A percentile compares a stretch with the other conserved stretches of the same genome.
These are phyloP conservation scores for Anomalospiza imberbis DNA, from an alignment of 2,797 vertebrate species.

Conservation along the genomic window DNA sequence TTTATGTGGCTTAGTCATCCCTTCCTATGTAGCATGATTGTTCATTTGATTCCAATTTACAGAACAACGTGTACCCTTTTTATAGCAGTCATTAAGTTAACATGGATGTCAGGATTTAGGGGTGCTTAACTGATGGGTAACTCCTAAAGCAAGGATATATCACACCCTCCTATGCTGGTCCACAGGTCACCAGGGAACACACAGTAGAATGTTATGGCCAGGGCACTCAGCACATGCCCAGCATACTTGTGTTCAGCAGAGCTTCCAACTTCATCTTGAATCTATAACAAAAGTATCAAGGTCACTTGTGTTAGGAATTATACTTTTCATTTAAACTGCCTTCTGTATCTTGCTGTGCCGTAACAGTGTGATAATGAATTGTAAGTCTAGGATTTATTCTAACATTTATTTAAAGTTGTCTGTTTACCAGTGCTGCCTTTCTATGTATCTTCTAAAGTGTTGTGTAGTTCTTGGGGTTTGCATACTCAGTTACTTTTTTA, in stretches of 20 bases:
- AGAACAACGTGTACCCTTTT: not conserved
- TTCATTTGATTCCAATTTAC: constrained; percentile 45
- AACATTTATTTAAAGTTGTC: not conserved
- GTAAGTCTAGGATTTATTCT: not conserved
- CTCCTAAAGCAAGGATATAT: not conserved
- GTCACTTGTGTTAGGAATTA: not conserved
- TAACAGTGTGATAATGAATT: not conserved
- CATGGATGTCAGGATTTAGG: not conserved
- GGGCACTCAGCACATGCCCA: not conserved
- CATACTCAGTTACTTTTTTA: not conserved
- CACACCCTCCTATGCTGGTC: not conserved
- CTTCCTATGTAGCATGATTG: constrained; percentile 30
- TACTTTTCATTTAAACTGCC: not conserved
- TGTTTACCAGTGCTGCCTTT: not conserved
- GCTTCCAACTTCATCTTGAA: not conserved
- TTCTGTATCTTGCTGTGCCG: not conserved
- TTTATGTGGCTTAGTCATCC: constrained; percentile 46
- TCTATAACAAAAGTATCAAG: not conserved
- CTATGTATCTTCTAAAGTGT: not conserved
- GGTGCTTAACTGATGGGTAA: not conserved
- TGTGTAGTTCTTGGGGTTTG: not conserved
- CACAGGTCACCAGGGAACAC: not conserved
- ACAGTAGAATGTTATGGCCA: not conserved
- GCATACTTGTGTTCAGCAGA: not conserved
- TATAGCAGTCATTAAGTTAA: constrained; percentile 16